Percentiles rank a stretch among this genome's conserved stretches.
Conservation (phyloP, 2,113 vertebrate genomes). For the Dunckerocampus dactyliophorus region DNA sequence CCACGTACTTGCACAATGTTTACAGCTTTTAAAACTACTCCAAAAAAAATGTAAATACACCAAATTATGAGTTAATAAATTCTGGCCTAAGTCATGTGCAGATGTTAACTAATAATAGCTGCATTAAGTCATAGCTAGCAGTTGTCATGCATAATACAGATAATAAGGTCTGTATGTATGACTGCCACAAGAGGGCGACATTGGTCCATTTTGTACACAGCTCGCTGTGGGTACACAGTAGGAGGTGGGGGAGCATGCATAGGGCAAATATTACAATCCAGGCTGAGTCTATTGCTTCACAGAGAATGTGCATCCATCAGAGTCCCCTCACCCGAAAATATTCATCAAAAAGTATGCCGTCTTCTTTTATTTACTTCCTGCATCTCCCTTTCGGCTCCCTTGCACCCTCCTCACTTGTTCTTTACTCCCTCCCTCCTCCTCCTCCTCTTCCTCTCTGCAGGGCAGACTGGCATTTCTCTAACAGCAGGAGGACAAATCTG, state of each 20-base stretch:
- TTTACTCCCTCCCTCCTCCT: slow-evolving; percentile 10
- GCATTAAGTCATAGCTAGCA: slow-evolving; percentile 28
- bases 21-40: slow-evolving; percentile 27
- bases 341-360: slow-evolving; percentile 20
- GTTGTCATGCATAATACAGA: slow-evolving; percentile 58
- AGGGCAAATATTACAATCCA: slow-evolving; percentile 33
- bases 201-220: slow-evolving; percentile 29
- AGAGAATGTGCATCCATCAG: slow-evolving; percentile 34
- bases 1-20: slow-evolving; percentile 25
- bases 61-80: background rate
- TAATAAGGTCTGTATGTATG: slow-evolving; percentile 35
- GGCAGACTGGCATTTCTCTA: slow-evolving; percentile 65
- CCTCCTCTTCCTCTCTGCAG: slow-evolving; percentile 47
- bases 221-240: slow-evolving; percentile 12
- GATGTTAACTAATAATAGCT: background rate
- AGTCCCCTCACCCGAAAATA: slow-evolving; percentile 4
- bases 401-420: slow-evolving; percentile 8
- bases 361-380: slow-evolving; percentile 4
- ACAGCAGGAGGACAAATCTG: slow-evolving; percentile 54
- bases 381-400: background rate
- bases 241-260: slow-evolving; percentile 40
- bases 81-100: background rate
- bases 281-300: slow-evolving; percentile 55
- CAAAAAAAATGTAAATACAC: slow-evolving; percentile 16
- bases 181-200: slow-evolving; percentile 49